Base-by-base conservation (phyloP, 2,113 vertebrate genomes). In the Pterophyllum scalare region DNA sequence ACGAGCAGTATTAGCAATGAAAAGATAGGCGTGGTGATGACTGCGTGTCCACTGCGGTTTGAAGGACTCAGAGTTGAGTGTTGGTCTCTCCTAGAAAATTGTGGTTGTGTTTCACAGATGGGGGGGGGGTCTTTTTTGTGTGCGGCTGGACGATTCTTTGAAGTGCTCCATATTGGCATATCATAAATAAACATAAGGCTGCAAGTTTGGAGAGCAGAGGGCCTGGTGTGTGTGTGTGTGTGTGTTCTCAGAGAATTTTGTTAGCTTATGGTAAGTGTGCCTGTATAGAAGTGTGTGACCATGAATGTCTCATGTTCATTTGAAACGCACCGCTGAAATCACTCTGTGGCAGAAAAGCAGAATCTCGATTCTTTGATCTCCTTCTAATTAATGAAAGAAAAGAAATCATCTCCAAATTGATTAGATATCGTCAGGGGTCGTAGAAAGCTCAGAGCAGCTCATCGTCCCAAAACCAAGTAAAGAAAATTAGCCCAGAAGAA, bases 101-200 rank as follows among this genome's bases (percentile, higher is more conserved):
- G 20, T 79, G 79, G 76, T 26, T 20, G 59, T 81, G 49, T 59
- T 70, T 89, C 58, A 60, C 77, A 77, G 74, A 54, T 9, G 11
- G 77, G 65, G 46, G 19, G 9, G 14, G 40, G 14, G 38, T 8
- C 19, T 59, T 52, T 61, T 86, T 38, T 76, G 46, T 72, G 7
- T 13, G 35, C 31, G 35, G 70, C 75, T 76, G 84, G 87, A 90
- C 90, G 81, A 77, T 84, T 83, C 93, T 93, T 94, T 93, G 92
- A 93, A 93, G 91, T 91, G 79, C 80, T 81, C 57, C 52, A 62
- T 89, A 91, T 92, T 82, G 87, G 74, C 80, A 82, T 65, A 81
- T 93, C 84, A 92, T 93, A 62, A 79, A 93, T 93, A 95, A 92
- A 92, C 87, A 93, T 92, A 28, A 88, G 79, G 59, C 64, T 62